A percentile compares a stretch with the other conserved stretches of the same genome.
phyloP scores from a whole-genome alignment of 2,888 invertebrate genomes.

The Ecliptopera silaceata region DNA sequence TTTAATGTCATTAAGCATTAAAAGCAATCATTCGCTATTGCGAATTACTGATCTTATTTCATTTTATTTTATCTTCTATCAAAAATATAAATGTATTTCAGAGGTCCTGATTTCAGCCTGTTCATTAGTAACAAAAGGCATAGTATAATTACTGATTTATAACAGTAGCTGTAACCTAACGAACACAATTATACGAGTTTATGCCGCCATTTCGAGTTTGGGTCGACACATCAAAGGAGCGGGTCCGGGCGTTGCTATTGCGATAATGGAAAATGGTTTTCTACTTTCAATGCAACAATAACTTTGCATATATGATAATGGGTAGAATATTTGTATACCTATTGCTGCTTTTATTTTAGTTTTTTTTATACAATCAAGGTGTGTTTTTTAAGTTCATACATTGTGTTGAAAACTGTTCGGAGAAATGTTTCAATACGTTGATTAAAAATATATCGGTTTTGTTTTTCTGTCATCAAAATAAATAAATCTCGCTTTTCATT shows the following conservation, averaged over 20 bases:
- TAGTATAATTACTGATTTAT: constrained; percentile 75
- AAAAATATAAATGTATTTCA: constrained; percentile 29
- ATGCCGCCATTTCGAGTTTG: constrained; percentile 42
- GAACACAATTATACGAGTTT: constrained; percentile 57
- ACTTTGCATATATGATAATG: too few relatives aligned
- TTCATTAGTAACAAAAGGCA: constrained; percentile 55
- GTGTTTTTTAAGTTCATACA: too few relatives aligned
- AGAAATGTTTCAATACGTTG: too few relatives aligned
- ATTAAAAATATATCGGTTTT: too few relatives aligned
- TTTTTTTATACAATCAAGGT: too few relatives aligned
- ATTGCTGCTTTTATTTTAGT: too few relatives aligned
- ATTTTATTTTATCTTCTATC: constrained; percentile 6
- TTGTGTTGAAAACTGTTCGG: too few relatives aligned
- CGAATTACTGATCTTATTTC: neutral
- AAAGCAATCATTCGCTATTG: neutral
- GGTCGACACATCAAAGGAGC: constrained; percentile 33
- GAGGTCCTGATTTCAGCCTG: constrained; percentile 17
- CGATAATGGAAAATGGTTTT: constrained; percentile 10
- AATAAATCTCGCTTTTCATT: too few relatives aligned
- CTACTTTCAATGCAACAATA: too few relatives aligned
- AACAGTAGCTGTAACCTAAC: constrained; percentile 57
- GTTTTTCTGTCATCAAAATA: too few relatives aligned
- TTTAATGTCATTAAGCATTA: too few relatives aligned
- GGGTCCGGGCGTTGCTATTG: constrained; percentile 3
- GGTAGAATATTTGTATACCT: too few relatives aligned